phyloP scores from a whole-genome alignment of 2,113 vertebrate genomes.

The Pangasianodon gigas region DNA sequence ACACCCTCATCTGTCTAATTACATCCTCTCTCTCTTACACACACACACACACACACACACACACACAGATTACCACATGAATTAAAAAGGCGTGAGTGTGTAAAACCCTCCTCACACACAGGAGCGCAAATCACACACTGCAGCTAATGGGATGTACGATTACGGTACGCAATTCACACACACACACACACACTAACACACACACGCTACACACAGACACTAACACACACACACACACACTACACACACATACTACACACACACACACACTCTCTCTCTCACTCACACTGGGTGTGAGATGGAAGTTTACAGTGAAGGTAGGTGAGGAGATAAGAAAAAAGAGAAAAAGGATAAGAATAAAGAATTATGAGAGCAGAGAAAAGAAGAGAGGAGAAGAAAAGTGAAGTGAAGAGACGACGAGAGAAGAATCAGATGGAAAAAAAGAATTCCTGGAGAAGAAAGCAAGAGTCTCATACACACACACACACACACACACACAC shows the following conservation, averaged over 20 bases:
- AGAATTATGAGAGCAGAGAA: neutral
- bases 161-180: slow-evolving; percentile 68
- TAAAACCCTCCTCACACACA: slow-evolving; percentile 17
- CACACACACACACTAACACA: slow-evolving; percentile 53
- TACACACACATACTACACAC: slow-evolving; percentile 65
- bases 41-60: slow-evolving; percentile 27
- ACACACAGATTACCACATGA: slow-evolving; percentile 30
- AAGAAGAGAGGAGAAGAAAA: neutral
- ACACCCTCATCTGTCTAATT: slow-evolving; percentile 5
- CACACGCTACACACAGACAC: neutral
- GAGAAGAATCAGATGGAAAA: neutral
- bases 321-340: neutral
- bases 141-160: slow-evolving; percentile 59
- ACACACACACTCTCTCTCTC: slow-evolving; percentile 50
- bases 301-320: too few relatives aligned
- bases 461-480: neutral
- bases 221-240: neutral
- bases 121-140: slow-evolving; percentile 23
- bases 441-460: neutral
- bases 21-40: neutral
- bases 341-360: neutral
- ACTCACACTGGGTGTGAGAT: neutral
- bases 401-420: too few relatives aligned
- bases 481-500: neutral
- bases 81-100: slow-evolving; percentile 15